A percentile compares a stretch with the other conserved stretches of the same genome.
phyloP scores from a whole-genome alignment of 2,888 invertebrate species.

The Hyposoter dolosus region DNA sequence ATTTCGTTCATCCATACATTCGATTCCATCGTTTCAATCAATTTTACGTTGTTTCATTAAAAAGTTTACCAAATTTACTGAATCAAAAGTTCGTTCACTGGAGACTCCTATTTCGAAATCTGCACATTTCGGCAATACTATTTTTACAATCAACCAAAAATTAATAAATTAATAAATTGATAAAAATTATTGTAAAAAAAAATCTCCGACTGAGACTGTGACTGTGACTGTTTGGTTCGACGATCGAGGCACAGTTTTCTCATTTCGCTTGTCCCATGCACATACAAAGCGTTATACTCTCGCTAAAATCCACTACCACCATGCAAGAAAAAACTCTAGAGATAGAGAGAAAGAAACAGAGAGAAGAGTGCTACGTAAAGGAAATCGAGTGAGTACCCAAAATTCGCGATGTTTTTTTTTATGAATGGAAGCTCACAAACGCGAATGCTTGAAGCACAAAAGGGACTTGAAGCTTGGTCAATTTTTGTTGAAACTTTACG shows the following conservation, averaged over 20 bases:
- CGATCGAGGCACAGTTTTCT: constrained; percentile 67
- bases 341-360: constrained; percentile 25
- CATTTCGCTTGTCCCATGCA: constrained; percentile 70
- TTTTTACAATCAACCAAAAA: not conserved
- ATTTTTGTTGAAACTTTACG: constrained; percentile 60
- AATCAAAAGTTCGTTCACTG: not conserved
- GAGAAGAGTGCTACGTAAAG: constrained; percentile 53
- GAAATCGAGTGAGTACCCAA: constrained; percentile 62
- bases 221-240: constrained; percentile 53
- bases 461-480: constrained; percentile 56
- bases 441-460: constrained; percentile 57
- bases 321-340: constrained; percentile 50
- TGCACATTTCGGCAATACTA: not conserved
- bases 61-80: not conserved
- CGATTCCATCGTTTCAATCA: not conserved
- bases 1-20: constrained; percentile 14
- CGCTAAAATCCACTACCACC: constrained; percentile 64
- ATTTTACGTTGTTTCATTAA: not conserved
- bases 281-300: constrained; percentile 70
- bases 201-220: constrained; percentile 50
- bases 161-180: not conserved
- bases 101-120: not conserved
- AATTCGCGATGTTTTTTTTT: constrained; percentile 40
- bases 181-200: not conserved
- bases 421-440: constrained; percentile 26